These are phyloP conservation scores for Sciaenops ocellatus DNA, from an alignment of 2,797 vertebrate species.

Conservation along the genomic window DNA sequence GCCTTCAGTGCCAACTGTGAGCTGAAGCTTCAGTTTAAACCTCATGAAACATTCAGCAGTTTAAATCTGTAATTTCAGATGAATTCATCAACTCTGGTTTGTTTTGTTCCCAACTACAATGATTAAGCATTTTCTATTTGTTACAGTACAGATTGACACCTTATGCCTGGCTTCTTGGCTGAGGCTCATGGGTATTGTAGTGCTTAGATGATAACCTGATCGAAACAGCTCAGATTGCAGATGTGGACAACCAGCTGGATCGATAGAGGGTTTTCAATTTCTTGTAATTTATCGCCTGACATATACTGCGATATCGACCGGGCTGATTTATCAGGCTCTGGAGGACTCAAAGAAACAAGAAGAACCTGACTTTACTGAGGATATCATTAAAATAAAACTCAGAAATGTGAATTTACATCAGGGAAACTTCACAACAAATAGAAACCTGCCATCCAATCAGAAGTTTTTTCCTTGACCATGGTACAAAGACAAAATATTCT, in stretches of 20 bases:
- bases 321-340: not conserved
- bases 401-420: not conserved
- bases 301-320: not conserved
- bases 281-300: not conserved
- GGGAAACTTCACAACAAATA: not conserved
- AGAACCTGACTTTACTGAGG: not conserved
- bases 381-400: not conserved
- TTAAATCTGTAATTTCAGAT: no score
- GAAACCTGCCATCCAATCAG: not conserved
- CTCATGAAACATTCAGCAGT: no score
- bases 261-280: not conserved
- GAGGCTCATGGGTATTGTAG: no score
- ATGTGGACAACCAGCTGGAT: fast-evolving
- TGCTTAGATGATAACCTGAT: not conserved
- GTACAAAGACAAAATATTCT: conserved; percentile 58
- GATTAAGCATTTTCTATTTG: no score
- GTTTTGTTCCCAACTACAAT: no score
- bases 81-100: no score
- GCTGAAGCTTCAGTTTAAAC: no score
- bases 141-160: no score
- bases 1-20: no score
- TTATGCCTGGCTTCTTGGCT: no score
- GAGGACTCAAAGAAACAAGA: not conserved
- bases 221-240: no score
- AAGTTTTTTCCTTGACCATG: not conserved